Conservation (phyloP, 2,797 vertebrate genomes). For the Spheniscus humboldti region DNA sequence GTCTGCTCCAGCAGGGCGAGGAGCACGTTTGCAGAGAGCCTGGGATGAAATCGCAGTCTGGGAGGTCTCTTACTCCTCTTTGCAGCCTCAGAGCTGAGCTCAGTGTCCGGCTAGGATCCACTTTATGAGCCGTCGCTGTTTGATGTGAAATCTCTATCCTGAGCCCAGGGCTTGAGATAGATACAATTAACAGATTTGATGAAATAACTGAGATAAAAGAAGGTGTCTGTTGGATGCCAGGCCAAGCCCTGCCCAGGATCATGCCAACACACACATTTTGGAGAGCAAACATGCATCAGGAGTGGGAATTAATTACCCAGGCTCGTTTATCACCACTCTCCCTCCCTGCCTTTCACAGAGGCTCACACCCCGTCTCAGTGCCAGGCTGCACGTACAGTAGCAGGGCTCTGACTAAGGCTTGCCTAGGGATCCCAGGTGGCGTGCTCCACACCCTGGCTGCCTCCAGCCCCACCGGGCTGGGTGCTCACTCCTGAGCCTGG, state of each 20-base stretch:
- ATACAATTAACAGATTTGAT: conserved; percentile 10
- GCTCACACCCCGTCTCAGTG: not conserved
- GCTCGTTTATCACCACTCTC: not conserved
- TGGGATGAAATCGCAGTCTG: not conserved
- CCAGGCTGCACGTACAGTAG: conserved; percentile 6
- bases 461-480: not conserved
- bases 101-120: not conserved
- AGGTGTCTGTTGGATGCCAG: not conserved
- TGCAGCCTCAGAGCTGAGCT: not conserved
- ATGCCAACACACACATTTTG: not conserved
- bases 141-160: not conserved
- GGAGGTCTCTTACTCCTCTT: not conserved
- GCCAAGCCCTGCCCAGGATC: not conserved
- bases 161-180: not conserved
- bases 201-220: not conserved
- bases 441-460: not conserved
- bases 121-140: not conserved
- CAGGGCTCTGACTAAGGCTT: not conserved
- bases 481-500: not conserved
- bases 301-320: not conserved
- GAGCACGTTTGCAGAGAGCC: not conserved
- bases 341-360: not conserved
- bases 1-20: accelerated
- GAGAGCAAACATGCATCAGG: not conserved
- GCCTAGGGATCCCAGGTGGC: not conserved